These are phyloP conservation scores for Spodoptera littoralis DNA, from an alignment of 2,888 invertebrate species.

Conservation along the genomic window DNA sequence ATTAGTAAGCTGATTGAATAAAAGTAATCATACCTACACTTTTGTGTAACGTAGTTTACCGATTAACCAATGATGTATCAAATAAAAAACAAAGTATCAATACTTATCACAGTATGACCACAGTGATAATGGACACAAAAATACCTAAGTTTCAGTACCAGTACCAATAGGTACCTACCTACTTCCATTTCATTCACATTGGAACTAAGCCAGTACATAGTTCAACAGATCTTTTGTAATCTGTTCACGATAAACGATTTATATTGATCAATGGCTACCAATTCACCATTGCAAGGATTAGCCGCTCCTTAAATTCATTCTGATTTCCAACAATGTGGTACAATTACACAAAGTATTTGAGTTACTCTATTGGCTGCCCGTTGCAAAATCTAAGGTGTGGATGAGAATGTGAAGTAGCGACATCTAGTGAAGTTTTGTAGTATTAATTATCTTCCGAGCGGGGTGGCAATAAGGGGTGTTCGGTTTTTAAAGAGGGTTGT, in stretches of 20 bases:
- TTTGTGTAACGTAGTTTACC: no score
- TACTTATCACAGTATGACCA: no score
- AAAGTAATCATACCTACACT: no score
- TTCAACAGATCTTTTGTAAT: conserved; percentile 27
- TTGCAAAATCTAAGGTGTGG: conserved; percentile 56
- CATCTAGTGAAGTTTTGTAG: conserved; percentile 26
- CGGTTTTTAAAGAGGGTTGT: no score
- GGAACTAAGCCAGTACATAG: conserved; percentile 9
- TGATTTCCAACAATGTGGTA: conserved; percentile 44
- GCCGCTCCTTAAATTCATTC: conserved; percentile 57
- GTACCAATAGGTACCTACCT: background rate
- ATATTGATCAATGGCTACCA: conserved; percentile 40
- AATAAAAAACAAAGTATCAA: no score
- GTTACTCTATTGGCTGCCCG: conserved; percentile 39
- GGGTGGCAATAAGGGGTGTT: background rate
- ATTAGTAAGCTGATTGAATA: no score
- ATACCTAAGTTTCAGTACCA: background rate
- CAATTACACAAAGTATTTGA: conserved; percentile 42
- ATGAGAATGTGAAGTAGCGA: conserved; percentile 39
- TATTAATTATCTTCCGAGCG: background rate
- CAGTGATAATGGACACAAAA: background rate
- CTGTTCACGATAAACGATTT: conserved; percentile 43
- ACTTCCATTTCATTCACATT: conserved; percentile 3
- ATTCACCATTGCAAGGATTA: conserved; percentile 52
- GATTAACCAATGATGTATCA: no score